Base-by-base conservation (phyloP, 1,140 invertebrate genomes). In the Steinernema feltiae region DNA sequence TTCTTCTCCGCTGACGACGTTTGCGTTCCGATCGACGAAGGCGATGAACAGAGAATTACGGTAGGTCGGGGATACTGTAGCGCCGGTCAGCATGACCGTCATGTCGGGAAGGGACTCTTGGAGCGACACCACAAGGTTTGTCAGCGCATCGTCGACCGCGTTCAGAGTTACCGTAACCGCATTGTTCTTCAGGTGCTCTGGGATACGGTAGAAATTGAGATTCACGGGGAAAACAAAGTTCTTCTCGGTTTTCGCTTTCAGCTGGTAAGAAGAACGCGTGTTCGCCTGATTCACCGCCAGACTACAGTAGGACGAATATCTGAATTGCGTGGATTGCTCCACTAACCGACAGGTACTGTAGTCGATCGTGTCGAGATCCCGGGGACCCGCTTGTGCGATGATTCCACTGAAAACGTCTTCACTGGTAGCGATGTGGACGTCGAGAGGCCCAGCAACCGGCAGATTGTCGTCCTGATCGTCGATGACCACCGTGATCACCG, bases 401-500 rank as follows among this genome's bases (percentile, higher is more conserved):
- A 27, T 27, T 12, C 53, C 53, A 27, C 7, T 7, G 24, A 17
- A 63, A 3, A 21, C 24, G 53, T 63, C 53, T 27, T 17, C 12
- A 27, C 24, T 27, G 7, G 53, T 63, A 21, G 53, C 53, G 12
- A 63, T 63, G 15, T 63, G 53, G 12, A 63, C 24, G 12, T 63
- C 24, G 3, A 63, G 3, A 21, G 53, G 53, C 24, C 53, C 53
- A 15, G 53, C 2, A 21, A 21, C 7, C 2, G 70, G 70, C 17
- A 46, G 30, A 31, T 71, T 71, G 24, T 71, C 70, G 35, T 71
- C 35, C 24, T 71, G 70, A 24, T 71, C 70, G 24, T 71, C 70
- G 30, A 71, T 71, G 2, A 71, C 30, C 7, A 71, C 35, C 30
- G 2, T 12, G 35, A 71, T 24, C 30, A 32, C 31, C 7, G 30